Conservation (phyloP, 2,113 vertebrate species). For the Bufo bufo region DNA sequence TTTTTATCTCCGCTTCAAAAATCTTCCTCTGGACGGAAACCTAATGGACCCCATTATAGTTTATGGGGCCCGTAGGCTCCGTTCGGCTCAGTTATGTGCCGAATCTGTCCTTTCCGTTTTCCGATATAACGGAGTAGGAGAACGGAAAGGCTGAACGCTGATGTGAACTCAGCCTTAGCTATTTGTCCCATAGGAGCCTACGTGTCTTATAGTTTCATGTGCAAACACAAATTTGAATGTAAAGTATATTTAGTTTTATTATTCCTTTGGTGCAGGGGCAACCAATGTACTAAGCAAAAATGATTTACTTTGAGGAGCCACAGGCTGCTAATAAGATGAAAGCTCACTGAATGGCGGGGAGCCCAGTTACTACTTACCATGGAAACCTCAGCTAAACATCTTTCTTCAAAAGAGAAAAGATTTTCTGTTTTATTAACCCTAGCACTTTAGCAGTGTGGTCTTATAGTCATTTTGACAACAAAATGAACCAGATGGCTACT, state of each 20-base stretch:
- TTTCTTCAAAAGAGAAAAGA: conserved; percentile 11
- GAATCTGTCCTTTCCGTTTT: too few relatives aligned
- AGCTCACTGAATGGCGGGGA: not conserved
- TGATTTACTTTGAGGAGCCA: not conserved
- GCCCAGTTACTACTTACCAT: conserved; percentile 24
- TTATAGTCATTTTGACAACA: not conserved
- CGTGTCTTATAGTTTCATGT: not conserved
- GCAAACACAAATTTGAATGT: not conserved
- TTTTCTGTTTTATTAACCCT: conserved; percentile 16
- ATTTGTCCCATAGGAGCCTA: not conserved
- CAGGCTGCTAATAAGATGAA: conserved; percentile 12
- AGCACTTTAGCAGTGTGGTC: not conserved
- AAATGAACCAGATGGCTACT: not conserved
- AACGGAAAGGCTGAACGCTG: too few relatives aligned
- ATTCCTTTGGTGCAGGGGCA: not conserved
- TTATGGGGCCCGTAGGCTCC: too few relatives aligned
- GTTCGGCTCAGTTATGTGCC: too few relatives aligned
- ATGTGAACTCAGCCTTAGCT: too few relatives aligned
- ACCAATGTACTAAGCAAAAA: not conserved
- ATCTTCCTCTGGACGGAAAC: too few relatives aligned
- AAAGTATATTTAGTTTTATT: not conserved
- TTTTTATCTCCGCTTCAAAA: too few relatives aligned
- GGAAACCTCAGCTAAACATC: conserved; percentile 12
- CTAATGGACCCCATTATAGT: too few relatives aligned
- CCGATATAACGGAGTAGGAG: too few relatives aligned